Percentiles rank a stretch among this genome's conserved stretches.
Evolutionary conservation across 2,797 vertebrate genomes (phyloP).

Genomic region (Anguilla anguilla): DNA sequence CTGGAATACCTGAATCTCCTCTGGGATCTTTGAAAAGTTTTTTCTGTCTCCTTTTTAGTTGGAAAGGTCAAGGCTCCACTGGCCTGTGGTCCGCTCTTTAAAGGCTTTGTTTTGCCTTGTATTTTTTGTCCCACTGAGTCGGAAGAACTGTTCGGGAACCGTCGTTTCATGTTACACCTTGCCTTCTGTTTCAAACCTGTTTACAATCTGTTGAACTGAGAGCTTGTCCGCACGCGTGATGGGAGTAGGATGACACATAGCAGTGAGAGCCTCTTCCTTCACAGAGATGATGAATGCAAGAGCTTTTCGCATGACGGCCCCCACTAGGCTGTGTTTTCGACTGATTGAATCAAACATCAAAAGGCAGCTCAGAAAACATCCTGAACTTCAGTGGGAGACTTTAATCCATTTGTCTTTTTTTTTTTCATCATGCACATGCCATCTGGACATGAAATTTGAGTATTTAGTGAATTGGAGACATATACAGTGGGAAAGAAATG

Average conservation of each 20-base stretch:
- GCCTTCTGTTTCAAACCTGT: slow-evolving; percentile 16
- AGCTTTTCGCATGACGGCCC: neutral
- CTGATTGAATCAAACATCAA: slow-evolving; percentile 21
- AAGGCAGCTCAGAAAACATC: slow-evolving; percentile 18
- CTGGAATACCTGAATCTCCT: slow-evolving; percentile 9
- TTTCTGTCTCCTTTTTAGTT: neutral
- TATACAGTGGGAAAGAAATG: neutral
- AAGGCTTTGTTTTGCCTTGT: neutral
- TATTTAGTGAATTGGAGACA: slow-evolving; percentile 4
- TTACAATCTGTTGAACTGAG: slow-evolving; percentile 2
- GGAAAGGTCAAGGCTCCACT: neutral
- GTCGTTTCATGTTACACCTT: slow-evolving; percentile 13
- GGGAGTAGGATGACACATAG: neutral
- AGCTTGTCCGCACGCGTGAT: neutral
- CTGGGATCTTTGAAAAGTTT: neutral
- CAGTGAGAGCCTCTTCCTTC: neutral
- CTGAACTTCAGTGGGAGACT: slow-evolving; percentile 10
- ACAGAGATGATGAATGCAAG: slow-evolving; percentile 6
- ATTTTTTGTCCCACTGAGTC: slow-evolving; percentile 7
- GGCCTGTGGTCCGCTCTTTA: neutral
- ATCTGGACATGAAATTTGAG: slow-evolving; percentile 13
- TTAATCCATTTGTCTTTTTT: slow-evolving; percentile 17
- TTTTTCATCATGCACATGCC: slow-evolving; percentile 23
- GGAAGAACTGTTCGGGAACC: slow-evolving; percentile 2
- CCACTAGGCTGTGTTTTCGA: neutral